Percentiles rank a stretch among this genome's conserved stretches.
These are phyloP conservation scores for Triplophysa yarkandensis DNA, from an alignment of 2,797 vertebrate species.

Conservation along the genomic window DNA sequence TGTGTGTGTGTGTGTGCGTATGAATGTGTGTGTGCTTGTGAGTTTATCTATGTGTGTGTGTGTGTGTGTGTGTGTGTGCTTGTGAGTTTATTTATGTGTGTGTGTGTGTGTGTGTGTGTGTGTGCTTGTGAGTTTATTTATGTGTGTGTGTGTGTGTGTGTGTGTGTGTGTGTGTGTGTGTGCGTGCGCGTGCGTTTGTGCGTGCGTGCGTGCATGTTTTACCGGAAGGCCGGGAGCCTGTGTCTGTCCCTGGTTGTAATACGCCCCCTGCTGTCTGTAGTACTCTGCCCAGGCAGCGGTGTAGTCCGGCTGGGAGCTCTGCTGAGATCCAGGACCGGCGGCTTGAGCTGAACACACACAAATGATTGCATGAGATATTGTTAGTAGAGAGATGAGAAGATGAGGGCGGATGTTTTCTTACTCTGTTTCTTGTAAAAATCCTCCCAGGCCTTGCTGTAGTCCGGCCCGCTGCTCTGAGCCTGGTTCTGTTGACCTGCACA, in stretches of 20 bases:
- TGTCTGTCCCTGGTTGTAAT: constrained; percentile 93
- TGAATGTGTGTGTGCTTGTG: no score
- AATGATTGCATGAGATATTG: not conserved
- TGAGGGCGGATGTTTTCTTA: constrained; percentile 62
- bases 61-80: no score
- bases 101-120: no score
- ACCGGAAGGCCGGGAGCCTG: constrained; percentile 89
- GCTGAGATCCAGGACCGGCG: constrained; percentile 86
- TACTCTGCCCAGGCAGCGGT: constrained; percentile 94
- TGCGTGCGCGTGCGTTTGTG: no score
- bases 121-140: no score
- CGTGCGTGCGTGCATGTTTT: constrained; percentile 21
- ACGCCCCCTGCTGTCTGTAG: constrained; percentile 94
- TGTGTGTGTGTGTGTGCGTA: no score
- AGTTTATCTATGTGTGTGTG: no score
- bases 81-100: no score
- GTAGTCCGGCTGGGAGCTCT: constrained; percentile 93
- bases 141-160: no score
- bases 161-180: no score
- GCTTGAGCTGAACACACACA: constrained; percentile 79
- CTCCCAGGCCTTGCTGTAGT: constrained; percentile 96
- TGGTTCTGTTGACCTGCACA: constrained; percentile 90
- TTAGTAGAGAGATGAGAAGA: not conserved
- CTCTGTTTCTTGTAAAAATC: constrained; percentile 95
- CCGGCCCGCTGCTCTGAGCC: constrained; percentile 87